Evolutionary conservation across 2,797 vertebrate species (phyloP).

Genomic region (Myotis pilosus): DNA sequence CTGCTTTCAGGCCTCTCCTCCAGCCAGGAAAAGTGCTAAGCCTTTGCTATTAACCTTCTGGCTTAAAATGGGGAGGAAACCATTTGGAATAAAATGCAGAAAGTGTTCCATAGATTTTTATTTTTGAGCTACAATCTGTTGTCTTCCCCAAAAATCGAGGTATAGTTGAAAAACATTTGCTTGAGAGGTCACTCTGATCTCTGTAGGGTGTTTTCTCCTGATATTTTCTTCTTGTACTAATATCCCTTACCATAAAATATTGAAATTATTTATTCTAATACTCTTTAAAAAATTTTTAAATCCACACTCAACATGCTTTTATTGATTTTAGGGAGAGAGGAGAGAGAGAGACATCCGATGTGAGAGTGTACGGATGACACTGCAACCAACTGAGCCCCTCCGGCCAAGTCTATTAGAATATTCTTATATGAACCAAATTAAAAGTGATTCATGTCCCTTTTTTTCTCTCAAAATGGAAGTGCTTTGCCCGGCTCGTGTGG

Average conservation of each 20-base stretch:
- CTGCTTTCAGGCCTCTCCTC: not conserved
- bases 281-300: not conserved
- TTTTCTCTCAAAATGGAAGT: slow-evolving; percentile 35
- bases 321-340: not conserved
- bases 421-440: slow-evolving; percentile 9
- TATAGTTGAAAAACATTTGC: slow-evolving; percentile 45
- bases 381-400: not conserved
- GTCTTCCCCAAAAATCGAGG: not conserved
- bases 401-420: not conserved
- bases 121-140: slow-evolving; percentile 37
- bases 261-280: slow-evolving; percentile 4
- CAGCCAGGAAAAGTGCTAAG: not conserved
- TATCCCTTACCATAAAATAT: not conserved
- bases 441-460: not conserved
- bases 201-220: slow-evolving; percentile 7
- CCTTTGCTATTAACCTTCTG: slow-evolving; percentile 34
- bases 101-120: slow-evolving; percentile 19
- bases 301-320: not conserved
- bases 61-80: not conserved
- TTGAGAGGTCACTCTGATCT: slow-evolving; percentile 33
- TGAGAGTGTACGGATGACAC: not conserved
- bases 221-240: slow-evolving; percentile 35
- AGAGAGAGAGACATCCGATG: not conserved
- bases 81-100: slow-evolving; percentile 11
- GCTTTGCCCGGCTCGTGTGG: not conserved